Evolutionary conservation across 2,113 vertebrate species (phyloP).

Genomic region (Acinonyx jubatus): DNA sequence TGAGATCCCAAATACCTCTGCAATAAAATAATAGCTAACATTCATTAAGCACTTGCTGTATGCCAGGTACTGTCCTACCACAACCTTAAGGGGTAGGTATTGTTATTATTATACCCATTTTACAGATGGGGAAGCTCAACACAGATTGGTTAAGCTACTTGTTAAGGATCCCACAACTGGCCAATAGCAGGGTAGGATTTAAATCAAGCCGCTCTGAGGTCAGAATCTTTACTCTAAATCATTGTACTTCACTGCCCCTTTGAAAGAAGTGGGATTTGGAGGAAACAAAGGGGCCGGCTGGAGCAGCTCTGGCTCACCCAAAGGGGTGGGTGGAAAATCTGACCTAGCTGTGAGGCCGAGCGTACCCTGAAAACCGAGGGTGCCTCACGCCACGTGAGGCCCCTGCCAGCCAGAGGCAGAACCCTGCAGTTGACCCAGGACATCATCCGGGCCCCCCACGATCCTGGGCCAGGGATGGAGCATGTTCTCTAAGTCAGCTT

Average conservation of each 20-base stretch:
- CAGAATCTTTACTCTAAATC: not conserved
- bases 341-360: not conserved
- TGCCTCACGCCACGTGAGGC: fast-evolving
- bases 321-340: not conserved
- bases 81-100: fast-evolving
- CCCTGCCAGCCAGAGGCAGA: not conserved
- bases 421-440: not conserved
- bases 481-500: not conserved
- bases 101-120: not conserved
- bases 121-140: not conserved
- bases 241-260: not conserved
- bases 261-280: not conserved
- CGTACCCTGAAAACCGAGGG: fast-evolving
- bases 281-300: not conserved
- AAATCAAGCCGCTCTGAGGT: not conserved
- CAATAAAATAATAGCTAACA: not conserved
- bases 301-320: not conserved
- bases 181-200: not conserved
- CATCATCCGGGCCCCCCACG: fast-evolving
- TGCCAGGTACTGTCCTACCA: not conserved
- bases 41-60: not conserved
- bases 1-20: not conserved
- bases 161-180: not conserved
- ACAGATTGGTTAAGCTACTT: not conserved
- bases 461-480: not conserved